Evolutionary conservation across 2,113 vertebrate species (phyloP).

Genomic region (Vulpes lagopus): DNA sequence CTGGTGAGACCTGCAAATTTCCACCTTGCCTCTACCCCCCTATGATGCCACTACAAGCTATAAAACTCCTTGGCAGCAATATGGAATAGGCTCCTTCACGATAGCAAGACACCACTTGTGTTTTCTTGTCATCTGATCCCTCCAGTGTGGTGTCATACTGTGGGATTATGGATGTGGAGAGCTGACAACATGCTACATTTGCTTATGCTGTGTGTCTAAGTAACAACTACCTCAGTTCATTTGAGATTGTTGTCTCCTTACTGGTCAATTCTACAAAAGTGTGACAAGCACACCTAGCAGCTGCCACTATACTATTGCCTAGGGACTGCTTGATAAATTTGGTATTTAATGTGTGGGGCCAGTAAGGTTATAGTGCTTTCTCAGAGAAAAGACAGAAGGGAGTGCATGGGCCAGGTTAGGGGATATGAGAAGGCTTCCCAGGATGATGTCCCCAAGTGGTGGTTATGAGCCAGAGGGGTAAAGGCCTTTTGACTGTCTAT

Average conservation of each 20-base stretch:
- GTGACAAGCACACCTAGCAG: neutral
- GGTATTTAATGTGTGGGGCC: too few species aligned
- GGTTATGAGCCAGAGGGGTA: too few species aligned
- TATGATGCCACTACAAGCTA: neutral
- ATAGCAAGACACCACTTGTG: neutral
- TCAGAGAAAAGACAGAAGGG: neutral
- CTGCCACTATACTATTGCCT: neutral
- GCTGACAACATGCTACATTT: neutral
- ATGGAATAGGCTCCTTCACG: neutral
- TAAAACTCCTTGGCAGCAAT: neutral
- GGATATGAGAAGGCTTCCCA: neutral
- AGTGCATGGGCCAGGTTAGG: neutral
- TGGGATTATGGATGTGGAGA: neutral
- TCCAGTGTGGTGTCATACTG: neutral
- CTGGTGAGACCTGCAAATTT: neutral
- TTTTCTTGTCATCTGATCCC: neutral
- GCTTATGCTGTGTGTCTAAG: neutral
- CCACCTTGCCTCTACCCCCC: neutral
- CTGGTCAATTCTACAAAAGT: neutral
- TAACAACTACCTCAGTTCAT: neutral
- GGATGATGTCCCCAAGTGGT: neutral
- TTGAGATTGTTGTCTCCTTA: neutral
- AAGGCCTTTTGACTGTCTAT: neutral
- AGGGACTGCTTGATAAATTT: neutral
- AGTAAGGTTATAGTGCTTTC: neutral